Evolutionary conservation across 2,113 vertebrate species (phyloP), one percentile per base, ranked within the genome.

Genomic region (Tyto alba): DNA sequence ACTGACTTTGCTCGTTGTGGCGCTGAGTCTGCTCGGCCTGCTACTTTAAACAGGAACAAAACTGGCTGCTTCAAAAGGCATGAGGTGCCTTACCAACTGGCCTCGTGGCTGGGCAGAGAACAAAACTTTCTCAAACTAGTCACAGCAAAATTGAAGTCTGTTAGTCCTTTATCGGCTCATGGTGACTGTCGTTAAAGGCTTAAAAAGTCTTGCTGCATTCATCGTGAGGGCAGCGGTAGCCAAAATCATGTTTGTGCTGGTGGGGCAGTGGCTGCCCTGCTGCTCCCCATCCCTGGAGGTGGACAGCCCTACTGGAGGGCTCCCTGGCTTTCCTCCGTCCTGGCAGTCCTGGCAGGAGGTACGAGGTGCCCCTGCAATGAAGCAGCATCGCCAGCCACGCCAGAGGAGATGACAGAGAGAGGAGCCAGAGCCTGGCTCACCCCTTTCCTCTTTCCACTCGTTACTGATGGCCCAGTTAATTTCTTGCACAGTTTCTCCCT

Each of bases 321-420:
- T 82, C 30, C 27, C 12, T 40, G n/a, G 7, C 16, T 50, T 88
- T 78, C 7, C 36, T 63, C 26, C 23, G 8, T 23, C 12, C 20
- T 34, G 38, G 26, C 36, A 41, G 41, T 48, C 22, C 38, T 68
- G 20, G 15, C 16, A 85, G 32, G 60, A 79, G n/a, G 34, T 29
- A 20, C 1, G 1, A 20, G 6, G 5, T 30, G 11, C 6, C 25
- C 41, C 50, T 66, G 25, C 22, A 45, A 74, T 0, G 1, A 56
- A 8, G 59, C 50, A 77, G 34, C 64, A 57, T 13, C 1, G 8
- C 25, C 60, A 71, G 21, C 25, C 38, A 11, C 7, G 29, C 11
- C 73, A 55, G 64, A 85, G 50, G 19, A 40, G 50, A 75, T 0
- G 6, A 67, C 5, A 9, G 45, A 29, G 15, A 78, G 23, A 62